These are phyloP conservation scores for Ammodytes dubius DNA, from an alignment of 2,113 vertebrate species.

Conservation along the genomic window DNA sequence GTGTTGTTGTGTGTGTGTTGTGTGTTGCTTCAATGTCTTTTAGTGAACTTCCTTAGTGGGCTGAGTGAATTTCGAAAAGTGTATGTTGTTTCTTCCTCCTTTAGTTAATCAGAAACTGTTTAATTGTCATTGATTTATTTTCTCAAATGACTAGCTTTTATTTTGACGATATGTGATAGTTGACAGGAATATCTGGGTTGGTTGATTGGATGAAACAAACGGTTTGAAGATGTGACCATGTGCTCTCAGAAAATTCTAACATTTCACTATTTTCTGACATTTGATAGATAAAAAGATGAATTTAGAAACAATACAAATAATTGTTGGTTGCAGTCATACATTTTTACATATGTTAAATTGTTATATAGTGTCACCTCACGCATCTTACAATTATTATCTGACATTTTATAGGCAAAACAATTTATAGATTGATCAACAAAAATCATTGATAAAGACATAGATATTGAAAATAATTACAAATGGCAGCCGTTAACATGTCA, in stretches of 20 bases:
- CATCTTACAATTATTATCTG: background rate
- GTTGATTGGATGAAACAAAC: background rate
- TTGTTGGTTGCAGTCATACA: background rate
- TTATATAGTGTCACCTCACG: too few relatives aligned
- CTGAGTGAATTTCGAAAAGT: background rate
- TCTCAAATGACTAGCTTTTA: too few relatives aligned
- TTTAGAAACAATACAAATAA: background rate
- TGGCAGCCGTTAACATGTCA: background rate
- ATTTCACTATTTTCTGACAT: background rate
- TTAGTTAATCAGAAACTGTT: background rate
- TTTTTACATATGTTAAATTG: background rate
- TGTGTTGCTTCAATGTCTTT: constrained; percentile 5
- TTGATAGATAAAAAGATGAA: background rate
- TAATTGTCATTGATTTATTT: too few relatives aligned
- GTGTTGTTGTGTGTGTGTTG: too few relatives aligned
- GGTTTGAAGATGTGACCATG: background rate
- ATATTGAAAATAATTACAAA: background rate
- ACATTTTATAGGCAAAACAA: background rate
- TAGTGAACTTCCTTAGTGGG: constrained; percentile 34
- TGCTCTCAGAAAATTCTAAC: background rate
- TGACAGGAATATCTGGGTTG: background rate
- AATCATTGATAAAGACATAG: background rate
- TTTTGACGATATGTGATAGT: background rate
- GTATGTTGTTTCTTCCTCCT: too few relatives aligned
- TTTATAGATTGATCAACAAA: background rate